Evolutionary conservation across 1,140 invertebrate genomes (phyloP), one percentile per base, ranked within the genome.

Genomic region (Drosophila takahashii): DNA sequence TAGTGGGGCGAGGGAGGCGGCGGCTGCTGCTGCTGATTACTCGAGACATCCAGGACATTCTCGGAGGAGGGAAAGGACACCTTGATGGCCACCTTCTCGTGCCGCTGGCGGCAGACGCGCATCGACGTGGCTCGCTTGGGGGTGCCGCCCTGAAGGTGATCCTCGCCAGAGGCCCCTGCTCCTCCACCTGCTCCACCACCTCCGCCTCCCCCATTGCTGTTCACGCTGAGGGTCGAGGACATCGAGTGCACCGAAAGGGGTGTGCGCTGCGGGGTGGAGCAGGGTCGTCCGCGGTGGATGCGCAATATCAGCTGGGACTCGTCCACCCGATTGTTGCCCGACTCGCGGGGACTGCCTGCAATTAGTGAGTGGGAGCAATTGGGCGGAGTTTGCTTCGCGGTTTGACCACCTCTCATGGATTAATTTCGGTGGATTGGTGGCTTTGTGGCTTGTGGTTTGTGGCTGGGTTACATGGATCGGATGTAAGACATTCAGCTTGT

Each of bases 251-350:
- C 83, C 11, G 90, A 92, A n/a, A 90, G 86, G 0, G 89, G 89
- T 0, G 89, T 92, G 11, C 86, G 78, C 34, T 90, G 89, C 10
- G 90, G 86, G 18, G 90, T 90, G 51, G 84, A 78, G 37, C 87
- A 86, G 4, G 90, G 90, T 34, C 90, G 79, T 4, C 97, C 97
- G 7, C 98, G 93, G 92, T 99, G 98, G 77, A 99, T 98, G 59
- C 98, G 94, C 65, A 99, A 92, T 0, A 98, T 98, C 32, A 99
- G 93, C 41, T 97, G 95, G 91, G 98, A 96, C 89, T 98, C 97
- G 75, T 98, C 95, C 81, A 97, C 96, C 44, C 96, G 93, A 90
- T 94, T 95, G 26, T 94, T 95, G 62, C 81, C 81, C 32, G 90
- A 83, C 22, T 92, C 90, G 11, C 85, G 83, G 44, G 86, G 79